These are phyloP conservation scores for Hesperia comma DNA, from an alignment of 2,888 invertebrate species.

Conservation along the genomic window DNA sequence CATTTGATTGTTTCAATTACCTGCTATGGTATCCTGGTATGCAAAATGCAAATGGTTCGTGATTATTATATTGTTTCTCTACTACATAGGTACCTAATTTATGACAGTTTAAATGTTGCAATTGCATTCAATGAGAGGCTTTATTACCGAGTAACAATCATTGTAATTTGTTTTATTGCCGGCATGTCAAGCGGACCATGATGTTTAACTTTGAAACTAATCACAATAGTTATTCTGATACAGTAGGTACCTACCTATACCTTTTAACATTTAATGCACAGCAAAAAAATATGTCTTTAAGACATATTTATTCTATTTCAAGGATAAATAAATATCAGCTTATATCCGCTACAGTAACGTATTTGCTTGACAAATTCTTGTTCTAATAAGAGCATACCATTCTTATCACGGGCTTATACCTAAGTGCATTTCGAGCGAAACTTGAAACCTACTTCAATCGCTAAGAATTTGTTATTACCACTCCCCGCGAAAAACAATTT, in stretches of 20 bases:
- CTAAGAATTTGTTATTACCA: background rate
- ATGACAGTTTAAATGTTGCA: conserved; percentile 6
- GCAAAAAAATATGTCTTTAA: too few relatives aligned
- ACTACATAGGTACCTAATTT: background rate
- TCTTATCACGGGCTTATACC: conserved; percentile 9
- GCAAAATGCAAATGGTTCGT: background rate
- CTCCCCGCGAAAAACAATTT: too few relatives aligned
- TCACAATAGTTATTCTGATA: background rate
- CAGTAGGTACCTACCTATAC: too few relatives aligned
- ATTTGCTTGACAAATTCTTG: conserved; percentile 2
- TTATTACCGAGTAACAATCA: conserved; percentile 7
- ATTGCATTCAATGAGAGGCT: conserved; percentile 9
- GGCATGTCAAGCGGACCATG: conserved; percentile 5
- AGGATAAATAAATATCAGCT: background rate
- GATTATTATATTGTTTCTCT: background rate
- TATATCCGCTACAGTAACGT: background rate
- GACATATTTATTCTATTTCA: too few relatives aligned
- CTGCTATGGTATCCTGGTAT: background rate
- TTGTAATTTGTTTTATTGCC: conserved; percentile 9
- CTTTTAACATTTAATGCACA: too few relatives aligned
- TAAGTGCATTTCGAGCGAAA: conserved; percentile 3
- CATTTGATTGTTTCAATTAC: background rate
- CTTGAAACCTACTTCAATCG: background rate
- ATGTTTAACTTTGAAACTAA: conserved; percentile 1
- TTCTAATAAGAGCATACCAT: conserved; percentile 17